These are phyloP conservation scores for Epinotia ramella DNA, from an alignment of 2,888 invertebrate genomes.

Conservation along the genomic window DNA sequence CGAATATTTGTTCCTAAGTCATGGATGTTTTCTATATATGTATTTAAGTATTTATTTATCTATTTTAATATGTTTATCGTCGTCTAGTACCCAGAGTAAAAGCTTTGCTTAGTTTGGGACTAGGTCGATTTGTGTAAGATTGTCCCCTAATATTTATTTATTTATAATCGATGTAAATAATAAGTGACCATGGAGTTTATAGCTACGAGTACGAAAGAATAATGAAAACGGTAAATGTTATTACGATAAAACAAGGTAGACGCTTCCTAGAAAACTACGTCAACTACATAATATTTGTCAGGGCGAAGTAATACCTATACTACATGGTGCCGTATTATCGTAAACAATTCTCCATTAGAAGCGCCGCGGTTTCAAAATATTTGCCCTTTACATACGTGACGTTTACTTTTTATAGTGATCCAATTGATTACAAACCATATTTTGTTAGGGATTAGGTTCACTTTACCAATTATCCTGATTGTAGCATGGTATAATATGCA, in stretches of 20 bases:
- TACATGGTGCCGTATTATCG: constrained; percentile 38
- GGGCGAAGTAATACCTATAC: constrained; percentile 9
- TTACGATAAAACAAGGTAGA: not conserved
- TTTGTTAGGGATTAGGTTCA: not conserved
- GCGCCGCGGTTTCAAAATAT: constrained; percentile 61
- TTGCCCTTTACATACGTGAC: constrained; percentile 53
- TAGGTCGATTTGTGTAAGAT: too few species aligned
- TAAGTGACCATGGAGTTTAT: too few species aligned
- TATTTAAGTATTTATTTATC: too few species aligned
- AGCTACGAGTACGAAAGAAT: not conserved
- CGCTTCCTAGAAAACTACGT: not conserved
- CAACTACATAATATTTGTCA: not conserved
- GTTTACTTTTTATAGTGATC: not conserved
- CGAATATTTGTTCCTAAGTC: too few species aligned
- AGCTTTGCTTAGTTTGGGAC: too few species aligned
- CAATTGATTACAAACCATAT: constrained; percentile 7
- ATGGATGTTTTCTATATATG: too few species aligned
- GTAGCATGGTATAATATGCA: not conserved
- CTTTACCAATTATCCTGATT: not conserved
- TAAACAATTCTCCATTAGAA: constrained; percentile 61
- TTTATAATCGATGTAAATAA: too few species aligned
- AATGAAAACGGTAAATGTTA: not conserved
- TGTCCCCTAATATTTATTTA: too few species aligned
- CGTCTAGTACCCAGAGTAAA: too few species aligned
- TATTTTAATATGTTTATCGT: too few species aligned